phyloP scores from a whole-genome alignment of 2,113 vertebrate genomes.

The Vidua chalybeata region DNA sequence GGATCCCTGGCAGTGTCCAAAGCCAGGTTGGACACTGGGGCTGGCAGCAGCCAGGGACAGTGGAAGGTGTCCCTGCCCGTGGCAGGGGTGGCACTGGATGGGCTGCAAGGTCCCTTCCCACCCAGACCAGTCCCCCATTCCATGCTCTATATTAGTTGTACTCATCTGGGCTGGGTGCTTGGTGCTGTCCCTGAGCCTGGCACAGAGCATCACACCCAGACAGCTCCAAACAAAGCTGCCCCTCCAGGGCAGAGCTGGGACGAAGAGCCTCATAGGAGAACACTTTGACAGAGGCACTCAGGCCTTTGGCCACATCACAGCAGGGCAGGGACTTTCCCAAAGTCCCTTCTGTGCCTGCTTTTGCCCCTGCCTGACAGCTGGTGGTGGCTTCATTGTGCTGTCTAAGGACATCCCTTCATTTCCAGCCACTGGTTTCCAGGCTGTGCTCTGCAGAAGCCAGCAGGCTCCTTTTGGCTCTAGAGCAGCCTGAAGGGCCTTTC shows the following conservation, averaged over 20 bases:
- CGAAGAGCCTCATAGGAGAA: background rate
- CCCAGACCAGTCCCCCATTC: background rate
- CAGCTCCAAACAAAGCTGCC: background rate
- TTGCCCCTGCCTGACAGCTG: background rate
- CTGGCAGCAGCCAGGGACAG: background rate
- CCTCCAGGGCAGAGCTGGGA: background rate
- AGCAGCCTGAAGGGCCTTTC: background rate
- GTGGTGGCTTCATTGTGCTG: background rate
- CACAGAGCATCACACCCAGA: background rate
- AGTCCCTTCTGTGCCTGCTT: background rate
- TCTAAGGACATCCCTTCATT: background rate
- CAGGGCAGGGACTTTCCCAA: background rate
- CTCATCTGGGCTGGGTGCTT: background rate
- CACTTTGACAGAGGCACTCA: background rate
- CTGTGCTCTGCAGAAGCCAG: background rate
- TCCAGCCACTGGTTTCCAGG: background rate
- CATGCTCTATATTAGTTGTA: background rate
- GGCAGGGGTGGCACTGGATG: background rate
- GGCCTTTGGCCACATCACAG: background rate
- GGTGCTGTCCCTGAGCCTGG: background rate
- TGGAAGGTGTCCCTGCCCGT: background rate
- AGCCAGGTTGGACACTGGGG: background rate
- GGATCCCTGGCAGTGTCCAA: background rate
- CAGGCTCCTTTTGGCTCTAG: background rate
- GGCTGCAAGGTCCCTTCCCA: background rate